Base-by-base conservation (phyloP, 2,797 vertebrate species). In the Enteromius radiatus region DNA sequence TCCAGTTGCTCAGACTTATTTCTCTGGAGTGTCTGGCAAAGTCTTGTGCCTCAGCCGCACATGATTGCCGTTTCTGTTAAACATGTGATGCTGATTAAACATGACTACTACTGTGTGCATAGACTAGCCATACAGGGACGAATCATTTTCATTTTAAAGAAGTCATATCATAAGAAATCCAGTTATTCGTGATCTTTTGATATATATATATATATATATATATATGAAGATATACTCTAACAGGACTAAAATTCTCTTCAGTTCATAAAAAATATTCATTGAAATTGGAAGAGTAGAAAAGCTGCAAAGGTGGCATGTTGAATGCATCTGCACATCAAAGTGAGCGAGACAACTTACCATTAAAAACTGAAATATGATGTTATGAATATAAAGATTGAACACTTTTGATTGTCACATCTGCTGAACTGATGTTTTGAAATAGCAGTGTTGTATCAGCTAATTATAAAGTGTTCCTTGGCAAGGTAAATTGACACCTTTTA, bases 91-190 rank as follows among this genome's bases (percentile, higher is more conserved):
- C 33, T 82, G 64, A 76, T 82, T 76, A 68, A 76, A 56, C 71
- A 82, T 76, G 71, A 82, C 61, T 82, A 68, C 61, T 76, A 56
- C 41, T 76, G 63, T 76, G 63, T 68, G 70, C 15, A n/a, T 65
- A 23, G 59, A 81, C 23, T 43, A 31, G n/a, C 61, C 56, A 74
- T 76, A 64, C 61, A 64, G 61, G 28, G 61, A 33, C 15, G 9
- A 10, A 33, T 19, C 19, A 12, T 71, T 77, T 43, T 77, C 19
- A n/a, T 64, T 81, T 63, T 49, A 49, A 81, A 74, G 2, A 31
- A 38, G 26, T 61, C 5, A 41, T 73, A 36, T 73, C 21, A 61
- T 68, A 47, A 64, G 41, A 21, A 73, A 70, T 70, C 23, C 31
- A 65, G 11, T 49, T 52, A 23, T 78, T 28, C 23, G 36, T 78